Conservation (phyloP, 2,797 vertebrate genomes). For the Delichon dasypus region DNA sequence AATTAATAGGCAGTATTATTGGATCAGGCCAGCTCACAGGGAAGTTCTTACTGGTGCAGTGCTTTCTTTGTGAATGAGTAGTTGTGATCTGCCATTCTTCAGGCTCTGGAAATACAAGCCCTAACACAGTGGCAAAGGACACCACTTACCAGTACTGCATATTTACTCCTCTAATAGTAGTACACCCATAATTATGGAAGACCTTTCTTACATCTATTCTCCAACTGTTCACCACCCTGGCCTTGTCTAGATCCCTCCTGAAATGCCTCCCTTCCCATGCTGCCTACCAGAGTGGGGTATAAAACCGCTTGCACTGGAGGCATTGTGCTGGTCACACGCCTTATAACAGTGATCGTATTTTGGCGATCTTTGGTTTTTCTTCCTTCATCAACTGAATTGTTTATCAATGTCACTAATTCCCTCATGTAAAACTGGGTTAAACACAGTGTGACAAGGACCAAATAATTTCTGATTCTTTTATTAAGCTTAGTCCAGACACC, state of each 20-base stretch:
- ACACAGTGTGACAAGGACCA: background rate
- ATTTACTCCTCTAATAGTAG: background rate
- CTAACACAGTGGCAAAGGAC: background rate
- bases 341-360: background rate
- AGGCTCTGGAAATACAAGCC: background rate
- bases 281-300: background rate
- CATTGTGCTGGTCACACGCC: background rate
- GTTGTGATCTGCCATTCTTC: background rate
- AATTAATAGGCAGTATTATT: background rate
- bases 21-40: background rate
- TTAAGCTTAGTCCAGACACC: background rate
- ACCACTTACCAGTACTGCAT: background rate
- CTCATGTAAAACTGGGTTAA: background rate
- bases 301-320: accelerated
- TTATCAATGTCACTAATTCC: background rate
- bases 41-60: background rate
- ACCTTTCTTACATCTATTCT: background rate
- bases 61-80: background rate
- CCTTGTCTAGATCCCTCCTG: background rate
- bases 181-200: background rate
- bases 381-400: background rate
- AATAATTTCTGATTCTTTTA: background rate
- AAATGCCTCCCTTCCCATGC: background rate
- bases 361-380: background rate
- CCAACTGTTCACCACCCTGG: background rate